These are phyloP conservation scores for Xanthia icteritia DNA, from an alignment of 2,888 invertebrate species.

Conservation along the genomic window DNA sequence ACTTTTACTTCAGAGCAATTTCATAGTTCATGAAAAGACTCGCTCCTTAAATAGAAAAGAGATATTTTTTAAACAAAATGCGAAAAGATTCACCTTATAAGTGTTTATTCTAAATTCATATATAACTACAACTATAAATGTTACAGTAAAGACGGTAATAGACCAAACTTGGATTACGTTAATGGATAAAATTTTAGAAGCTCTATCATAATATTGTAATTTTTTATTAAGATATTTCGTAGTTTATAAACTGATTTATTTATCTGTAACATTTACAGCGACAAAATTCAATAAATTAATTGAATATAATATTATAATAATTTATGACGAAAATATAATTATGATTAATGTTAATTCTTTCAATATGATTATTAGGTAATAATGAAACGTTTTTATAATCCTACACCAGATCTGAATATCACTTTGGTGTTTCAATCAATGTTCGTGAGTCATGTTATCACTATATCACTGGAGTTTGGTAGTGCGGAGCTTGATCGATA, in stretches of 20 bases:
- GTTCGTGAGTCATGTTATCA: constrained; percentile 63
- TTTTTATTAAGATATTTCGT: constrained; percentile 29
- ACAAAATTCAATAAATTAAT: constrained; percentile 54
- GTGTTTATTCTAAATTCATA: constrained; percentile 59
- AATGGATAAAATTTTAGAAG: constrained; percentile 44
- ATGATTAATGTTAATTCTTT: constrained; percentile 54
- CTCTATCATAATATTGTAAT: constrained; percentile 32
- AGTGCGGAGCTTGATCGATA: constrained; percentile 27
- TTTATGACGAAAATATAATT: constrained; percentile 62
- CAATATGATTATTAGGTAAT: constrained; percentile 59
- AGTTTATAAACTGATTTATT: constrained; percentile 16
- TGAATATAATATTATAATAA: constrained; percentile 48
- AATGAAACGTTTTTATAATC: constrained; percentile 63
- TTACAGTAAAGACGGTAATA: constrained; percentile 57
- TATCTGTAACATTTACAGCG: constrained; percentile 65
- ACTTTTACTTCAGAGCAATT: constrained; percentile 62
- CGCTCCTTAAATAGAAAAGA: constrained; percentile 55
- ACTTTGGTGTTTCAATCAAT: constrained; percentile 78
- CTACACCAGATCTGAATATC: constrained; percentile 82
- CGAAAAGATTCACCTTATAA: constrained; percentile 55
- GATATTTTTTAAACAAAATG: constrained; percentile 49
- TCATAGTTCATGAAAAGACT: constrained; percentile 63
- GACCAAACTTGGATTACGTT: constrained; percentile 49
- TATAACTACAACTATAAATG: constrained; percentile 59
- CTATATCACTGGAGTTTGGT: constrained; percentile 65